phyloP scores from a whole-genome alignment of 2,888 invertebrate species.

The Drosophila picticornis region DNA sequence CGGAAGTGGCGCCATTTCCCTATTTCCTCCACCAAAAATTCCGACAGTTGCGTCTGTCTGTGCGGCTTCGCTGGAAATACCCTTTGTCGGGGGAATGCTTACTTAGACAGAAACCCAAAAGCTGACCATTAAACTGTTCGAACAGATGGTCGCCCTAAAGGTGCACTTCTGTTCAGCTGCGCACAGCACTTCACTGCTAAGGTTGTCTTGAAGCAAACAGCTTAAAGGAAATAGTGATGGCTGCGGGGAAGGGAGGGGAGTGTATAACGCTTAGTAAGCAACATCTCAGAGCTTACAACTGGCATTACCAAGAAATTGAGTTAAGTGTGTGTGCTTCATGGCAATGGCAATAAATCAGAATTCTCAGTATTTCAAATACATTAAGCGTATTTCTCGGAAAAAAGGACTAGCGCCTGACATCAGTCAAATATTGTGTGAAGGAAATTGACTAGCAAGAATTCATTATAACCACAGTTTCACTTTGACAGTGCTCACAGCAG shows the following conservation, averaged over 20 bases:
- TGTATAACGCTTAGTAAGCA: neutral
- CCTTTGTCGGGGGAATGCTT: conserved; percentile 11
- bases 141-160: neutral
- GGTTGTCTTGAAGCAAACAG: neutral
- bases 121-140: conserved; percentile 7
- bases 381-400: conserved; percentile 1
- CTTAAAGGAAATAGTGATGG: neutral
- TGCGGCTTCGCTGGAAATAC: conserved; percentile 21
- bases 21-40: conserved; percentile 20
- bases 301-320: neutral
- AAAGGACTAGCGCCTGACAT: neutral
- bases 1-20: conserved; percentile 78
- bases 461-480: neutral
- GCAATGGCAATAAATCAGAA: neutral
- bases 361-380: neutral
- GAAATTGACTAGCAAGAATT: neutral
- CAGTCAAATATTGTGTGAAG: neutral
- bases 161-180: neutral
- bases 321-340: neutral
- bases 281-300: neutral
- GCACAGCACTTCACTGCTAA: neutral
- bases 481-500: neutral
- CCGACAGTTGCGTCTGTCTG: conserved; percentile 26
- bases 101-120: conserved; percentile 22
- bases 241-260: accelerated